These are phyloP conservation scores for Lagopus muta DNA, from an alignment of 2,113 vertebrate genomes.

Conservation along the genomic window DNA sequence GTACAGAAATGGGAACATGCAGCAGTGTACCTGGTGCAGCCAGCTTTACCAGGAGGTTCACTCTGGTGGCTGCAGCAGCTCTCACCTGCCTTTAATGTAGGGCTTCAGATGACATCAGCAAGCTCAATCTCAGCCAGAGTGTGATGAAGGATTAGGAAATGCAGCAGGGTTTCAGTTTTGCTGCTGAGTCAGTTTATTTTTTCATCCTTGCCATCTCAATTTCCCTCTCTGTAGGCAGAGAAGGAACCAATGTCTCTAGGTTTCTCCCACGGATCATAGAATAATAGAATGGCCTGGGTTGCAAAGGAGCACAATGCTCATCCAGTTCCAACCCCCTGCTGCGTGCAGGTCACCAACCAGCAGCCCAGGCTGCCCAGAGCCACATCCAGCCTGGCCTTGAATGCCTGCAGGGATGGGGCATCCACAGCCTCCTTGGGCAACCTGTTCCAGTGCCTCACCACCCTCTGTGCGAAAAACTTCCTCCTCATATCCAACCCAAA, in stretches of 20 bases:
- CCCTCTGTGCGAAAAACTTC: too few relatives aligned
- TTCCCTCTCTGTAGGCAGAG: not conserved
- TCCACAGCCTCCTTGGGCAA: too few relatives aligned
- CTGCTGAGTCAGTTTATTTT: not conserved
- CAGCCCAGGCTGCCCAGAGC: too few relatives aligned
- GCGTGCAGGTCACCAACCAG: too few relatives aligned
- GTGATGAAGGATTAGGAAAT: not conserved
- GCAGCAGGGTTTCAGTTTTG: not conserved
- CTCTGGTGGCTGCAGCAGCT: fast-evolving
- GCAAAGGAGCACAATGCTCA: too few relatives aligned
- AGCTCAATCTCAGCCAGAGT: not conserved
- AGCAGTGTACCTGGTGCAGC: not conserved
- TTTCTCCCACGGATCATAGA: not conserved
- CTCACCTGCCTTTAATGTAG: not conserved
- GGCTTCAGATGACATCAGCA: not conserved
- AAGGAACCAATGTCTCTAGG: fast-evolving
- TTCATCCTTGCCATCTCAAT: not conserved
- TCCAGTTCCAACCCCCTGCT: too few relatives aligned
- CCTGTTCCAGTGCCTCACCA: too few relatives aligned
- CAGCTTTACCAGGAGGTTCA: fast-evolving
- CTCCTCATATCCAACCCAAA: too few relatives aligned
- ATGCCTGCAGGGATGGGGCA: too few relatives aligned
- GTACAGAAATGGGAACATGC: too few relatives aligned
- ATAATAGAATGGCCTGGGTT: too few relatives aligned
- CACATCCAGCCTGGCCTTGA: too few relatives aligned